phyloP scores from a whole-genome alignment of 2,113 vertebrate genomes.

The Rhynchomys soricoides region DNA sequence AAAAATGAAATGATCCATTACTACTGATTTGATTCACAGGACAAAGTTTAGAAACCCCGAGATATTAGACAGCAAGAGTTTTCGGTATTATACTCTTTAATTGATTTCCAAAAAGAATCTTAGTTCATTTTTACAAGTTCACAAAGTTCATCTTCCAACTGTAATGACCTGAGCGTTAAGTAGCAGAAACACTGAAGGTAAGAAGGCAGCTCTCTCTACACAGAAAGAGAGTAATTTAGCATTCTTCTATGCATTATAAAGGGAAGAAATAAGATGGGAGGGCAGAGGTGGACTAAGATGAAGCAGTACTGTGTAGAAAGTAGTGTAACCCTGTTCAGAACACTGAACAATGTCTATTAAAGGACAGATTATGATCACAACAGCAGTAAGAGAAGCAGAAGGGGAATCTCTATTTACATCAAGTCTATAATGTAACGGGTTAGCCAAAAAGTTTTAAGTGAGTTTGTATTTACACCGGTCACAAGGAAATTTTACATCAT shows the following conservation, averaged over 20 bases:
- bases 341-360: neutral
- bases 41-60: constrained; percentile 10
- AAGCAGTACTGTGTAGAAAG: neutral
- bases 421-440: neutral
- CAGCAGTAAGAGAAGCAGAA: neutral
- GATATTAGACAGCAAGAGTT: neutral
- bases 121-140: neutral
- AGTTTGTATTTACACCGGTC: constrained; percentile 4
- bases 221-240: neutral
- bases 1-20: neutral
- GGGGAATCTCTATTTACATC: neutral
- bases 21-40: neutral
- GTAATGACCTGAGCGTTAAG: neutral
- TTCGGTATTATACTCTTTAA: neutral
- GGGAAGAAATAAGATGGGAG: neutral
- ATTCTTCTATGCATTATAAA: neutral
- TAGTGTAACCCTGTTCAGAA: neutral
- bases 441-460: neutral
- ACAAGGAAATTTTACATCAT: constrained; percentile 34
- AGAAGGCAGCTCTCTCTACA: neutral
- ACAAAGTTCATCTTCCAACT: neutral
- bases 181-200: neutral
- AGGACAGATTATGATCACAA: neutral
- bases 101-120: constrained; percentile 36
- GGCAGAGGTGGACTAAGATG: neutral